Percentiles rank a stretch among this genome's conserved stretches.
phyloP scores from a whole-genome alignment of 2,888 invertebrate genomes.

The Dryococelus australis region DNA sequence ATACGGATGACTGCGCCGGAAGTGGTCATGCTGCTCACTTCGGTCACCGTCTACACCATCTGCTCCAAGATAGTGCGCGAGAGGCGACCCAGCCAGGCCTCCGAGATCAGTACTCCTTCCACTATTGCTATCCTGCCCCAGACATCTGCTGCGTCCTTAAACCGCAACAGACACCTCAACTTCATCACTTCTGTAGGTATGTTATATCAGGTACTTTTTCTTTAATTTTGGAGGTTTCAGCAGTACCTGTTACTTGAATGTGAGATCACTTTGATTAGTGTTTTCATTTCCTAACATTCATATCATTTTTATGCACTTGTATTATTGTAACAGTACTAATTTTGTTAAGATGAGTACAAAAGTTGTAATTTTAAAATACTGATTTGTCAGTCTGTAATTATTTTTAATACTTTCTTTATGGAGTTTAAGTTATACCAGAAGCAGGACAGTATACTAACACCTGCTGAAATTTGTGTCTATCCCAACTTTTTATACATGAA shows the following conservation, averaged over 20 bases:
- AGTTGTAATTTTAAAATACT: too few relatives aligned
- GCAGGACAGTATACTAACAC: too few relatives aligned
- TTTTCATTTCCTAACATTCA: too few relatives aligned
- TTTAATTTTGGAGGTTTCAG: background rate
- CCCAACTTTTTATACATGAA: too few relatives aligned
- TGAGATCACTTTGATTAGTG: too few relatives aligned
- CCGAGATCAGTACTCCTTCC: slow-evolving; percentile 37
- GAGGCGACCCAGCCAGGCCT: slow-evolving; percentile 37
- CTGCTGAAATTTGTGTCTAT: too few relatives aligned
- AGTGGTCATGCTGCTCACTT: slow-evolving; percentile 63
- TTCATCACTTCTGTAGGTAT: slow-evolving; percentile 53
- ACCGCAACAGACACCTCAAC: slow-evolving; percentile 48
- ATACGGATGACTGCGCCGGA: slow-evolving; percentile 81
- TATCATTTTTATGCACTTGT: too few relatives aligned
- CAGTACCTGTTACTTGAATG: background rate
- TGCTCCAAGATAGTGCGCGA: slow-evolving; percentile 51
- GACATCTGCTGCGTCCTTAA: slow-evolving; percentile 51
- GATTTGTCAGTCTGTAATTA: too few relatives aligned
- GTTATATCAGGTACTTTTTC: slow-evolving; percentile 28
- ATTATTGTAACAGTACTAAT: too few relatives aligned
- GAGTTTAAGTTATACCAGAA: too few relatives aligned
- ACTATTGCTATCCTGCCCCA: slow-evolving; percentile 56
- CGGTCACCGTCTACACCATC: slow-evolving; percentile 61
- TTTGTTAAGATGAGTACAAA: too few relatives aligned
- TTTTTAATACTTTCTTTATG: too few relatives aligned